Conservation (phyloP, 2,888 invertebrate species). For the Chydorus sphaericus region DNA sequence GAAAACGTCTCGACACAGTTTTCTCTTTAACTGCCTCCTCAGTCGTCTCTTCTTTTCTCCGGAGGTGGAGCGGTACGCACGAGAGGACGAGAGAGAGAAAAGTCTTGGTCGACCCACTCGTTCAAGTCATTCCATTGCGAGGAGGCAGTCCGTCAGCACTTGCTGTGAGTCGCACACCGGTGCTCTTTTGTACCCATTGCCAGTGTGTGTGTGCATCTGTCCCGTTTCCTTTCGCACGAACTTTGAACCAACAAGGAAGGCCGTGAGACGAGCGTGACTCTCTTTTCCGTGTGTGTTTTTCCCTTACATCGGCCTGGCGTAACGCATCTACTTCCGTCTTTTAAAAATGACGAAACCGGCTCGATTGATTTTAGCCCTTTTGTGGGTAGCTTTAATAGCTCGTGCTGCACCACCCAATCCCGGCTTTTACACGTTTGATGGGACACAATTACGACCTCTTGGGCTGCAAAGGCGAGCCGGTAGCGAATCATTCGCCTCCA, state of each 20-base stretch:
- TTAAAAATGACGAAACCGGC: too few species aligned
- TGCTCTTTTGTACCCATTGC: too few species aligned
- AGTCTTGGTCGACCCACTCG: neutral
- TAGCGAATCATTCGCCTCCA: neutral
- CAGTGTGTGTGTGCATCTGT: neutral
- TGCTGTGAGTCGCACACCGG: too few species aligned
- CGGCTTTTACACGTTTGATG: neutral
- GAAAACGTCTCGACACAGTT: too few species aligned
- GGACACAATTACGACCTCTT: neutral
- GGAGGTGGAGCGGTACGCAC: too few species aligned
- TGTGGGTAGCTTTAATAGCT: neutral
- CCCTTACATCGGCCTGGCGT: neutral
- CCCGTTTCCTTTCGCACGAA: too few species aligned
- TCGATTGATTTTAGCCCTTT: neutral
- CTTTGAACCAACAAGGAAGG: too few species aligned
- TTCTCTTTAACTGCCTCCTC: too few species aligned
- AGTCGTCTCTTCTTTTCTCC: too few species aligned
- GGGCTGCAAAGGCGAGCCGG: neutral
- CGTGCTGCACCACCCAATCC: neutral
- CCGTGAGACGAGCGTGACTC: slow-evolving; percentile 4
- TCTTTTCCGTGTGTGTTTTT: neutral
- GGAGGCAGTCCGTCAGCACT: too few species aligned
- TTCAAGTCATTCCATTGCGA: neutral
- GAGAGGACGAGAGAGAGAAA: neutral
- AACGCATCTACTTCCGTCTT: neutral